Base-by-base conservation (phyloP, 1,140 invertebrate species). In the Nixonia krombeini region DNA sequence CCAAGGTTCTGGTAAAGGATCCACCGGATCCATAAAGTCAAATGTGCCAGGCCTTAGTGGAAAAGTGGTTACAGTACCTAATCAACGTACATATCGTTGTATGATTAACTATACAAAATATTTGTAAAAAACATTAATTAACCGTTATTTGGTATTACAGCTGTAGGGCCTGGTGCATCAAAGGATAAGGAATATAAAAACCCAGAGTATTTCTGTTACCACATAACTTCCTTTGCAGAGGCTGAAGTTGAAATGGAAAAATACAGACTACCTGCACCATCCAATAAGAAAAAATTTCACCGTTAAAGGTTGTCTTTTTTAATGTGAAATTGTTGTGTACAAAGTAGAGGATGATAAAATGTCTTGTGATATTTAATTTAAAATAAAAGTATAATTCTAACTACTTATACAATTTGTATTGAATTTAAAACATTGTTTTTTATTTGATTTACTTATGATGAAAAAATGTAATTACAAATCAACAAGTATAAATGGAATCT, bases 141-240 rank as follows among this genome's bases (percentile, higher is more conserved):
- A 6, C 6, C 21, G n/a, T 40, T 53, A 21, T 35, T 49, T n/a
- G n/a, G n/a, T 59, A 49, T 74, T 74, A 18, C 57, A 84, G 73
- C 81, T 81, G 87, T 90, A 2, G 90, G 94, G 45, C 92, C 92
- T 28, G 90, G 90, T 29, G 92, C 93, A 23, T 86, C 89, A 0
- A 92, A 94, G 76, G 81, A 86, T 53, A 89, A 87, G 23, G 86
- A 88, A 1, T 96, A 96, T 74, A 94, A 94, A 85, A 93, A 94
- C 72, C 92, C 93, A 0, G 94, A 96, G 84, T 96, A 96, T 76
- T 96, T 91, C 73, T 90, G 88, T 63, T 95, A 95, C 71, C 89
- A 94, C 72, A 86, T 88, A 16, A 90, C 88, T 69, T 92, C 91
- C 55, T 96, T 91, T 73, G 92, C 90, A 66, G 93, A 96, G 82